A percentile compares a stretch with the other conserved stretches of the same genome.
Evolutionary conservation across 1,140 invertebrate genomes (phyloP).

Genomic region (Euwallacea fornicatus): DNA sequence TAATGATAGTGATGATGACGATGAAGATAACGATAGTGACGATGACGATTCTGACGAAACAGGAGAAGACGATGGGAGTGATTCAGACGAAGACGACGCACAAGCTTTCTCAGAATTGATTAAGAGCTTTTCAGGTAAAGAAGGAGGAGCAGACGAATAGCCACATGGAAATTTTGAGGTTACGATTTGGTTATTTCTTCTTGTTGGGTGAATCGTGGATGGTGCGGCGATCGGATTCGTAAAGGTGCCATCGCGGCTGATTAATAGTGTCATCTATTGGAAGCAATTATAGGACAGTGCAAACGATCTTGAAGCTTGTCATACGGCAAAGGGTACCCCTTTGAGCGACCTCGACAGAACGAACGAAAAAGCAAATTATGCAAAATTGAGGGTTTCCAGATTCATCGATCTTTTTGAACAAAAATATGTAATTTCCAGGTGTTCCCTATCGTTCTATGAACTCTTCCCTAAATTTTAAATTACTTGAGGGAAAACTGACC

Average conservation of each 20-base stretch:
- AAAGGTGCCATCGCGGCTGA: not conserved
- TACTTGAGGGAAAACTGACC: no score
- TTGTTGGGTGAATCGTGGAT: constrained; percentile 12
- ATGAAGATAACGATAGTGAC: constrained; percentile 57
- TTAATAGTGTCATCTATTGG: no score
- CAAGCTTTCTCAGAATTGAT: constrained; percentile 33
- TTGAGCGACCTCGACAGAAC: no score
- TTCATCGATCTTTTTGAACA: no score
- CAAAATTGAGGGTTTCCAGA: no score
- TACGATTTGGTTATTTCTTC: constrained; percentile 22
- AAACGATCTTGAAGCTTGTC: no score
- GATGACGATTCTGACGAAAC: constrained; percentile 60
- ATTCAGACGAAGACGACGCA: constrained; percentile 9
- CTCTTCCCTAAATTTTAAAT: no score
- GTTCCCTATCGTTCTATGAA: no score
- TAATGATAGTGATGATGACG: constrained; percentile 55
- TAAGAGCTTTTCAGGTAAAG: constrained; percentile 49
- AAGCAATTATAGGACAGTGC: no score
- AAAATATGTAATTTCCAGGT: no score
- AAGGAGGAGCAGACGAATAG: constrained; percentile 12
- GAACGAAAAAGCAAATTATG: no score
- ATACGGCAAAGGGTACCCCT: no score
- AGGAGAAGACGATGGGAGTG: constrained; percentile 55
- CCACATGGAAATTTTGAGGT: constrained; percentile 18
- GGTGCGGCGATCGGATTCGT: constrained; percentile 2